Percentiles rank a stretch among this genome's conserved stretches.
phyloP scores from a whole-genome alignment of 2,888 invertebrate species.

The Lysandra bellargus region DNA sequence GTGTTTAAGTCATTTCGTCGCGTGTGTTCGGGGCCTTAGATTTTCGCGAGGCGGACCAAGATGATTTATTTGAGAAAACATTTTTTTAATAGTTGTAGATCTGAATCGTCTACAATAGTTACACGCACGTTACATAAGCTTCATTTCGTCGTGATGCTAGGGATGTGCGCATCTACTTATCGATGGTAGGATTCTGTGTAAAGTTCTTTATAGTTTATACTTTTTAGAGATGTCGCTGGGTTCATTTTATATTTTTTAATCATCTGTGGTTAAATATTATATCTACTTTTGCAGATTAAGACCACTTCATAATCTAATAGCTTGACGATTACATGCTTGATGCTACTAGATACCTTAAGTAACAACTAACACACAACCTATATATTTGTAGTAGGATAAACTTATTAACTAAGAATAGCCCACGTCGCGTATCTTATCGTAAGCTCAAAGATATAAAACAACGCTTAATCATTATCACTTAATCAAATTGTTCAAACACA shows the following conservation, averaged over 20 bases:
- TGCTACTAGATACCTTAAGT: no score
- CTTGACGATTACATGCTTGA: no score
- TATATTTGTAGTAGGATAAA: not conserved
- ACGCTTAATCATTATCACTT: slow-evolving; percentile 26
- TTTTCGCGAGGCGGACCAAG: slow-evolving; percentile 29
- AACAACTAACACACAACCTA: not conserved
- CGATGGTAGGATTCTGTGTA: not conserved
- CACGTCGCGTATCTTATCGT: not conserved
- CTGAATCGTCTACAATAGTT: slow-evolving; percentile 30
- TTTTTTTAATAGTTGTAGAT: slow-evolving; percentile 35
- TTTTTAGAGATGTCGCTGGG: no score
- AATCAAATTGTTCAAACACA: slow-evolving; percentile 8
- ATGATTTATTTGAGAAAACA: slow-evolving; percentile 34
- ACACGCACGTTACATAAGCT: slow-evolving; percentile 31
- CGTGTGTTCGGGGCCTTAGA: slow-evolving; percentile 25
- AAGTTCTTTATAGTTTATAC: no score
- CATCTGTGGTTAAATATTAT: no score
- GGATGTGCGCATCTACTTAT: not conserved
- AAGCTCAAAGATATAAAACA: slow-evolving; percentile 18
- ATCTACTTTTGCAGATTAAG: no score
- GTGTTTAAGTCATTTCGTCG: not conserved
- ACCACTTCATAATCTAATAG: no score
- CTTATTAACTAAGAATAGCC: not conserved
- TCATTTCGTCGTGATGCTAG: slow-evolving; percentile 17
- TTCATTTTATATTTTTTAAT: no score